phyloP scores from a whole-genome alignment of 2,797 vertebrate species.

The Decapterus maruadsi region DNA sequence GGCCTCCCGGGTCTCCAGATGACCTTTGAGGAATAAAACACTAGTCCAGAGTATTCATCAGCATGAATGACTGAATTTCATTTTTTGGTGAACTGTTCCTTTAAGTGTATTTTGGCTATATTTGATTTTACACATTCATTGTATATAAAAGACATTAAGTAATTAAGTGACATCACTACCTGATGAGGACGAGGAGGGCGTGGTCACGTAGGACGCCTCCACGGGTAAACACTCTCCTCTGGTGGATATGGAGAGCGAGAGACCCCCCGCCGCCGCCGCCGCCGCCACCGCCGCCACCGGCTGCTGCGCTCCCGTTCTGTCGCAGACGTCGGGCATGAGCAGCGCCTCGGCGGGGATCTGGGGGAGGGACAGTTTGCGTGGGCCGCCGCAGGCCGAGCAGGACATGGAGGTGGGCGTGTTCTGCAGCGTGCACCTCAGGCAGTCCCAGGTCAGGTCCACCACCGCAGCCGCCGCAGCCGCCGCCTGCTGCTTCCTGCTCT shows the following conservation, averaged over 20 bases:
- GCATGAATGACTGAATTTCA: too few relatives aligned
- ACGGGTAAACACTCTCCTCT: slow-evolving; percentile 45
- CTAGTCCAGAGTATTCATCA: too few relatives aligned
- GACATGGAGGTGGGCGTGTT: slow-evolving; percentile 89
- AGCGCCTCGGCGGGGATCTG: slow-evolving; percentile 90
- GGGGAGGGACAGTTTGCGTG: slow-evolving; percentile 90
- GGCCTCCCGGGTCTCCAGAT: too few relatives aligned
- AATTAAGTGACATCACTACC: too few relatives aligned
- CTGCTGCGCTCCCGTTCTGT: slow-evolving; percentile 16
- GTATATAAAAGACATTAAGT: too few relatives aligned
- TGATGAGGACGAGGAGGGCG: slow-evolving; percentile 27
- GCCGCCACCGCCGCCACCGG: not conserved
- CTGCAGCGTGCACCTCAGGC: slow-evolving; percentile 88
- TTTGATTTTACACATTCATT: too few relatives aligned
- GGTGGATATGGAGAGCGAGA: slow-evolving; percentile 43
- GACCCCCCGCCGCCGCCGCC: not conserved
- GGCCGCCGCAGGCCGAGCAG: slow-evolving; percentile 91
- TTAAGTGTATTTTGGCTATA: too few relatives aligned
- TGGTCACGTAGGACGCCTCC: slow-evolving; percentile 43
- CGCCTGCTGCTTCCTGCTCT: not conserved
- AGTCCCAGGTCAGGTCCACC: slow-evolving; percentile 55
- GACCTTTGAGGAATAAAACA: too few relatives aligned
- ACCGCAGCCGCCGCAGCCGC: rapidly evolving
- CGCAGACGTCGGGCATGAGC: slow-evolving; percentile 82
- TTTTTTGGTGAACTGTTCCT: too few relatives aligned